A percentile compares a stretch with the other conserved stretches of the same genome.
Conservation (phyloP, 2,888 invertebrate genomes). For the Siphonodentalium dalli region DNA sequence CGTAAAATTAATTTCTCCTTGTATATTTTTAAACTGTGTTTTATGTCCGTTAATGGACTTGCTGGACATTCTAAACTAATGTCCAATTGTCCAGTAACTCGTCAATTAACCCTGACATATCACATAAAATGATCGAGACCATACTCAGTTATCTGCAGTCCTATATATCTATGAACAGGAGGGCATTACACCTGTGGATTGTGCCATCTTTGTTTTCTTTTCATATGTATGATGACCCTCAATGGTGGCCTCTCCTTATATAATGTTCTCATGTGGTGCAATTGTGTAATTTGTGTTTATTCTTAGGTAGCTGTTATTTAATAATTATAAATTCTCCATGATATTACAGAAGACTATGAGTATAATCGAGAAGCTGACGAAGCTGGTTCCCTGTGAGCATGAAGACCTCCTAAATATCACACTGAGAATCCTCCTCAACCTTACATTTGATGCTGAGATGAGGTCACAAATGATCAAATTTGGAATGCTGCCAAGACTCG, state of each 20-base stretch:
- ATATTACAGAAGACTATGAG: slow-evolving; percentile 49
- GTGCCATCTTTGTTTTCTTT: background rate
- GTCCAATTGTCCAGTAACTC: too few relatives aligned
- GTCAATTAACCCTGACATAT: too few relatives aligned
- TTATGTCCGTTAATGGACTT: too few relatives aligned
- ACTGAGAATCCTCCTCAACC: slow-evolving; percentile 88
- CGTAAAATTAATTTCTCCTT: too few relatives aligned
- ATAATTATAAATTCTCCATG: background rate
- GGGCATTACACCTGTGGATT: too few relatives aligned
- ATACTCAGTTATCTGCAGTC: too few relatives aligned
- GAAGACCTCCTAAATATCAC: slow-evolving; percentile 82
- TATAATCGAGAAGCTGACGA: slow-evolving; percentile 74
- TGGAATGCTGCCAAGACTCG: slow-evolving; percentile 87
- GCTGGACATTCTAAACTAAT: too few relatives aligned
- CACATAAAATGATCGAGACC: too few relatives aligned
- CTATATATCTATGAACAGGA: too few relatives aligned
- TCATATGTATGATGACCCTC: background rate
- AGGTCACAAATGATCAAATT: slow-evolving; percentile 88
- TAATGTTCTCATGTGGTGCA: too few relatives aligned
- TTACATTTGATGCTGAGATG: slow-evolving; percentile 90
- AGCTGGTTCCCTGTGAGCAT: slow-evolving; percentile 74
- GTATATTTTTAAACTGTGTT: too few relatives aligned
- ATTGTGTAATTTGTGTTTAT: background rate
- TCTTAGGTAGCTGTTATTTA: background rate
- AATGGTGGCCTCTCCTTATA: too few relatives aligned